These are phyloP conservation scores for Diorhabda carinulata DNA, from an alignment of 1,140 invertebrate genomes.

Conservation along the genomic window DNA sequence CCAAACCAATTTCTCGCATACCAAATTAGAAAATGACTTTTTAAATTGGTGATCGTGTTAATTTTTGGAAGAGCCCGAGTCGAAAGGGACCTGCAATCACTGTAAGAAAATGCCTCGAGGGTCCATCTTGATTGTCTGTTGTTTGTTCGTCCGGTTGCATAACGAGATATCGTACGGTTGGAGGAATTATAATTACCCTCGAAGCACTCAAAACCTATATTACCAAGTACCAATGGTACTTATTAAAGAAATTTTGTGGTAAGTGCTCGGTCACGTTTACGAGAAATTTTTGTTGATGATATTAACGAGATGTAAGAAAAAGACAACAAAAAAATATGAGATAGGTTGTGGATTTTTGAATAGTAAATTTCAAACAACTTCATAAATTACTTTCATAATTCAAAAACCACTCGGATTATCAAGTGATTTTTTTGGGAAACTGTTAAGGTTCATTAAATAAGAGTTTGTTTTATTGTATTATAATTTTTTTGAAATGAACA, in stretches of 20 bases:
- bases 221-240: neutral
- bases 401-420: no score
- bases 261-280: neutral
- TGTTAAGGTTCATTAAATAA: no score
- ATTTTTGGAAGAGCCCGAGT: neutral
- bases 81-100: neutral
- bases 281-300: no score
- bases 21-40: constrained; percentile 2
- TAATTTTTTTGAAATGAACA: no score
- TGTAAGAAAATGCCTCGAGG: neutral
- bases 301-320: no score
- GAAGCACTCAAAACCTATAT: neutral
- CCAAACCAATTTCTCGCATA: neutral
- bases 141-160: neutral
- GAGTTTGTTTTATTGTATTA: no score
- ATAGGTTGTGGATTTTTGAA: no score
- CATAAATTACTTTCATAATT: no score
- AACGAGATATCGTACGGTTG: neutral
- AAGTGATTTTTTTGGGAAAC: no score
- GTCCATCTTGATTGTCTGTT: neutral
- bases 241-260: neutral
- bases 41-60: constrained; percentile 2
- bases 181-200: neutral
- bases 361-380: no score
- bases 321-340: no score